phyloP scores from a whole-genome alignment of 2,113 vertebrate genomes.

The Thermophis baileyi region DNA sequence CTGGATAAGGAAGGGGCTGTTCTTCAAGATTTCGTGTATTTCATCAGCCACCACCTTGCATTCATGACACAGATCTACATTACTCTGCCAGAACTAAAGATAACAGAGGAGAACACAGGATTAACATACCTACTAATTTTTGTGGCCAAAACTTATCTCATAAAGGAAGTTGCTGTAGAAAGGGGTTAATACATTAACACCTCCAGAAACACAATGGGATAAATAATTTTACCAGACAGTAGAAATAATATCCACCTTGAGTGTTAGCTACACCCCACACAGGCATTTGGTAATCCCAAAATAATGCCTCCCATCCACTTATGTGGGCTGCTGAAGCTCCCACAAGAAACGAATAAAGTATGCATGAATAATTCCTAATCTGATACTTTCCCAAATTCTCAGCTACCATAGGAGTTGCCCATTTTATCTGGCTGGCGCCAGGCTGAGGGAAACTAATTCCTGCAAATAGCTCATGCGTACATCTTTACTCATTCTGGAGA shows the following conservation, averaged over 20 bases:
- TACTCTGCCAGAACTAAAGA: constrained; percentile 28
- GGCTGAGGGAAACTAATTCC: background rate
- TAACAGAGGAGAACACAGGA: background rate
- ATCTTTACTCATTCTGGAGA: background rate
- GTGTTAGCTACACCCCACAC: background rate
- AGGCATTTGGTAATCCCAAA: background rate
- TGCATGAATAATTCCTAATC: background rate
- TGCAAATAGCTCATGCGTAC: background rate
- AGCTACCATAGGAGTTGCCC: background rate
- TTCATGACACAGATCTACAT: constrained; percentile 62
- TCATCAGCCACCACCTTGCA: constrained; percentile 75
- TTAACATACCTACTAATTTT: background rate
- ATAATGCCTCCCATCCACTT: background rate
- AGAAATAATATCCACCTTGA: background rate
- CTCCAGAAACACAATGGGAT: background rate
- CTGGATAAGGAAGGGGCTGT: constrained; percentile 55
- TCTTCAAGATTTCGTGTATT: constrained; percentile 64
- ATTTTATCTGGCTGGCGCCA: background rate
- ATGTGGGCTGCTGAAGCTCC: too few species aligned
- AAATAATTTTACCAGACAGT: background rate
- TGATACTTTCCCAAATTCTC: background rate
- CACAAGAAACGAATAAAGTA: background rate
- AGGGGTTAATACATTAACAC: background rate
- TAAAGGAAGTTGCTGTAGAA: background rate
- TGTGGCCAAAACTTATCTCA: background rate